Conservation (phyloP, 2,113 vertebrate genomes). For the Tachysurus fulvidraco region DNA sequence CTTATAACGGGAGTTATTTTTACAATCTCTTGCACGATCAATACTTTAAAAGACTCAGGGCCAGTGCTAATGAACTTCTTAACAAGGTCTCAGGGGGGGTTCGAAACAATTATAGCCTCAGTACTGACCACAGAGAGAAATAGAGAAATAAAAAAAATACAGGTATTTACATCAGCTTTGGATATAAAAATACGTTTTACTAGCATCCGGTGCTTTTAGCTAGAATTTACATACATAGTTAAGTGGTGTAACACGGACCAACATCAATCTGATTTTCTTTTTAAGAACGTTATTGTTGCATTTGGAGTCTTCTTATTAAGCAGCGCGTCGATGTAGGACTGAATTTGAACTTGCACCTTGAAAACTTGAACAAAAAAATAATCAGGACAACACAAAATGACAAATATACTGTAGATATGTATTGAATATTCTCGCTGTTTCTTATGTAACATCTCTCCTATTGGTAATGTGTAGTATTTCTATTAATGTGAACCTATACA, state of each 20-base stretch:
- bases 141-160: conserved; percentile 13
- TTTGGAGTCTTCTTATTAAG: not conserved
- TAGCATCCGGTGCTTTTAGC: not conserved
- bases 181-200: conserved; percentile 12
- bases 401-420: not conserved
- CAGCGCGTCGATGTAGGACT: not conserved
- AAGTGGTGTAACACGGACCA: not conserved
- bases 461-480: conserved; percentile 14
- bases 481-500: conserved; percentile 11
- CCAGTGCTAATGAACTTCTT: conserved; percentile 78
- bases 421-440: not conserved
- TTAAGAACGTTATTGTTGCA: not conserved
- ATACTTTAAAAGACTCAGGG: conserved; percentile 93
- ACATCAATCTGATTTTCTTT: not conserved
- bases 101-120: conserved; percentile 70
- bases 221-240: not conserved
- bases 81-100: conserved; percentile 72
- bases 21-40: conserved; percentile 92
- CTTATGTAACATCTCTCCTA: not conserved
- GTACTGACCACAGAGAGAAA: conserved; percentile 57
- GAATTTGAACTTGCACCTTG: not conserved
- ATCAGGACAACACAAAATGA: not conserved
- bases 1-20: conserved; percentile 98
- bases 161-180: conserved; percentile 30
- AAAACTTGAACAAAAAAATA: no score